Evolutionary conservation across 64 coral and sea anemone genomes (phyloP).

Genomic region (Pocillopora verrucosa): DNA sequence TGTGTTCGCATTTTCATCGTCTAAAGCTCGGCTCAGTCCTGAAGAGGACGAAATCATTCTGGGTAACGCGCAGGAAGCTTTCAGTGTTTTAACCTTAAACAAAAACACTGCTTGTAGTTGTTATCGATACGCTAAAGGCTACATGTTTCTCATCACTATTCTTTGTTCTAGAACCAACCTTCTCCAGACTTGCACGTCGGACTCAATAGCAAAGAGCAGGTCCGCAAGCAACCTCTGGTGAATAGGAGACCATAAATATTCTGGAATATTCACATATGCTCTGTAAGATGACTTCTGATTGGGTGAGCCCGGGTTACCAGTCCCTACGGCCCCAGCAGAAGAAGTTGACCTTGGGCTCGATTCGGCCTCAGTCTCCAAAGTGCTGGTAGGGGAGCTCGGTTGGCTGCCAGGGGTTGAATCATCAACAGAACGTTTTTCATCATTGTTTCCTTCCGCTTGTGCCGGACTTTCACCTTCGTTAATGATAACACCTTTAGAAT

Average conservation of each 20-base stretch:
- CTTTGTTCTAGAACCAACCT: constrained; percentile 48
- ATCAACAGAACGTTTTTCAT: background rate
- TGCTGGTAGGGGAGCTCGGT: background rate
- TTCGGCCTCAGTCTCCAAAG: background rate
- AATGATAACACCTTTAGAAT: background rate
- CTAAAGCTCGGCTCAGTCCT: too few relatives aligned
- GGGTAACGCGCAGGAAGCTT: too few relatives aligned
- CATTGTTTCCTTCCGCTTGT: background rate
- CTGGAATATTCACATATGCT: constrained; percentile 91
- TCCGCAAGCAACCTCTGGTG: constrained; percentile 93
- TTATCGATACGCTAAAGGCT: too few relatives aligned
- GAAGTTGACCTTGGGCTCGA: constrained; percentile 15
- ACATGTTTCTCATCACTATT: background rate
- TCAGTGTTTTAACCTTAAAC: too few relatives aligned
- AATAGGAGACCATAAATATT: constrained; percentile 94
- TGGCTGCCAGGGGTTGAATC: constrained; percentile 16
- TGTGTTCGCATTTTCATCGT: too few relatives aligned
- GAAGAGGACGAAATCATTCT: too few relatives aligned
- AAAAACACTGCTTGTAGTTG: too few relatives aligned
- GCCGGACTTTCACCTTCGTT: constrained; percentile 1
- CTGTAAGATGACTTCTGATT: constrained; percentile 50
- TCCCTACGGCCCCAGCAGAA: constrained; percentile 39
- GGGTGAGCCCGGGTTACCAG: constrained; percentile 22
- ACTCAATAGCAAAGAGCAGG: constrained; percentile 94
- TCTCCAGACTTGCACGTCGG: constrained; percentile 97